Evolutionary conservation across 2,888 invertebrate species (phyloP).

Genomic region (Malachius bipustulatus): DNA sequence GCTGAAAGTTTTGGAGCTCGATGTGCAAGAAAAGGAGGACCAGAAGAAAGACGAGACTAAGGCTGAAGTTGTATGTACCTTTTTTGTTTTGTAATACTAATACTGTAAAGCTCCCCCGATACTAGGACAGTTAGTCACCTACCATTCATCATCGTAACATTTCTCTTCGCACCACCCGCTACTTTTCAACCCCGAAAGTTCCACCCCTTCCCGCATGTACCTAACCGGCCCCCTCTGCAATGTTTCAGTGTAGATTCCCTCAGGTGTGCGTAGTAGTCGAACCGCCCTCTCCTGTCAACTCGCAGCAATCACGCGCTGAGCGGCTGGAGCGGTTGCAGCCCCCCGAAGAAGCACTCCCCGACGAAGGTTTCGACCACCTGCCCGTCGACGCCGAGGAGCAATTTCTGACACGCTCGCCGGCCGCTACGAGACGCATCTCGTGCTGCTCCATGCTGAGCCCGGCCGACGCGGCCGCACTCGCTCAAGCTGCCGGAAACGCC

Average conservation of each 20-base stretch:
- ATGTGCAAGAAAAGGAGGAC: slow-evolving; percentile 14
- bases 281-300: slow-evolving; percentile 60
- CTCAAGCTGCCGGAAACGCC: slow-evolving; percentile 51
- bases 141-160: too few relatives aligned
- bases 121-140: too few relatives aligned
- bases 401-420: slow-evolving; percentile 64
- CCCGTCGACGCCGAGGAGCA: slow-evolving; percentile 50
- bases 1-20: slow-evolving; percentile 21
- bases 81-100: too few relatives aligned
- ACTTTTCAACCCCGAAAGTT: too few relatives aligned
- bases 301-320: slow-evolving; percentile 38
- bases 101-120: too few relatives aligned
- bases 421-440: slow-evolving; percentile 80
- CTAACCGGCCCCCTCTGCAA: too few relatives aligned
- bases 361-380: slow-evolving; percentile 38
- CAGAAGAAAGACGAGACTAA: slow-evolving; percentile 13
- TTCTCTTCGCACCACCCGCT: too few relatives aligned
- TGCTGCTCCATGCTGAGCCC: slow-evolving; percentile 80
- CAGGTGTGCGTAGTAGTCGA: slow-evolving; percentile 63
- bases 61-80: slow-evolving; percentile 20
- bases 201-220: too few relatives aligned
- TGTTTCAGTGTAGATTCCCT: slow-evolving; percentile 39
- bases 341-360: slow-evolving; percentile 30
- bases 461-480: slow-evolving; percentile 47
- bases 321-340: slow-evolving; percentile 27